Evolutionary conservation across 2,797 vertebrate genomes (phyloP).

Genomic region (Cottoperca gobio): DNA sequence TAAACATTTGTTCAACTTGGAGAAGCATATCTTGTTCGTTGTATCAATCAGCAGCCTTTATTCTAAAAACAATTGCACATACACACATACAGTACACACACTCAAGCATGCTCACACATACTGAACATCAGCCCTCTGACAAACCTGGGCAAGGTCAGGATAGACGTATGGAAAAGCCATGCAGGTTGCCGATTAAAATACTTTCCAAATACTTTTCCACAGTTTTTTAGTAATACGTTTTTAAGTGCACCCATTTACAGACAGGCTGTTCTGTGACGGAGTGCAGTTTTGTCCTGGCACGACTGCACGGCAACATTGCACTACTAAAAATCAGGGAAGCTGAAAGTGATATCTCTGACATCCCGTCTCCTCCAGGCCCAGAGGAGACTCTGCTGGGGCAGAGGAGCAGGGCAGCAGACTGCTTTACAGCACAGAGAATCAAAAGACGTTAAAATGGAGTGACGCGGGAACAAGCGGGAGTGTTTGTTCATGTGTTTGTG

Average conservation of each 20-base stretch:
- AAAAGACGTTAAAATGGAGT: constrained; percentile 42
- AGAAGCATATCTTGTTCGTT: constrained; percentile 65
- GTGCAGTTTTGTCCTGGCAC: constrained; percentile 57
- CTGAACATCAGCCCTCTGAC: constrained; percentile 52
- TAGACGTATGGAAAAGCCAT: constrained; percentile 71
- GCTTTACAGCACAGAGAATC: constrained; percentile 46
- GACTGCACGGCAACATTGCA: constrained; percentile 53
- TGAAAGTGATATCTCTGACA: constrained; percentile 29
- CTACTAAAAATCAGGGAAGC: constrained; percentile 31
- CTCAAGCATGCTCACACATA: constrained; percentile 51
- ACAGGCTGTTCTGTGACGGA: constrained; percentile 46
- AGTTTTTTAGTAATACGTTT: constrained; percentile 68
- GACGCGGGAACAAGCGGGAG: constrained; percentile 27
- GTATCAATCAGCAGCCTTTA: constrained; percentile 74
- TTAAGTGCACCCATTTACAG: constrained; percentile 43
- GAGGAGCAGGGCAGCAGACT: constrained; percentile 20
- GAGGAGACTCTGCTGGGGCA: constrained; percentile 10
- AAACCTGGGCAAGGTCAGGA: constrained; percentile 55
- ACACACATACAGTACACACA: constrained; percentile 34
- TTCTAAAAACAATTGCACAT: constrained; percentile 58
- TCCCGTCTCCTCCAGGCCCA: constrained; percentile 15
- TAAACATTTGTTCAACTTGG: constrained; percentile 51
- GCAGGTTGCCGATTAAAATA: constrained; percentile 68
- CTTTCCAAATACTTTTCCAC: constrained; percentile 62
- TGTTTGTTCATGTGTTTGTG: constrained; percentile 37